phyloP scores from a whole-genome alignment of 1,140 invertebrate genomes.

The Cotesia glomerata region DNA sequence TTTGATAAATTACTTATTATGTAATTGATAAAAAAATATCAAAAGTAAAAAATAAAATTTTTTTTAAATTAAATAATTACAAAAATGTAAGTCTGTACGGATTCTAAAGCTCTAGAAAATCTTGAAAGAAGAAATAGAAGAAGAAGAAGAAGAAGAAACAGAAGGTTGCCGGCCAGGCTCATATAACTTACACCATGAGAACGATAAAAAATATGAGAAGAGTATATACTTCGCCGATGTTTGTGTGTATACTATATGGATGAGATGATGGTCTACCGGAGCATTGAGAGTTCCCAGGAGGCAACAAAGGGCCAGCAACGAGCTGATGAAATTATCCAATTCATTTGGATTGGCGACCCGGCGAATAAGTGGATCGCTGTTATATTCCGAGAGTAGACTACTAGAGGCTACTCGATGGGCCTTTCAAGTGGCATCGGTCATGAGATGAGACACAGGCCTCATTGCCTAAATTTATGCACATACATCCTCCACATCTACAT shows the following conservation, averaged over 20 bases:
- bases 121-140: too few relatives aligned
- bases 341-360: slow-evolving; percentile 62
- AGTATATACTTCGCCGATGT: too few relatives aligned
- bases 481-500: not conserved
- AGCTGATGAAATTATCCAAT: slow-evolving; percentile 65
- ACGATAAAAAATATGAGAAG: too few relatives aligned
- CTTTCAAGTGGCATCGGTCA: slow-evolving; percentile 26
- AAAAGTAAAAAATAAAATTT: too few relatives aligned
- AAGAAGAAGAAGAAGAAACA: too few relatives aligned
- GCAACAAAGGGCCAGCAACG: slow-evolving; percentile 64
- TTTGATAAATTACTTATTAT: too few relatives aligned
- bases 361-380: slow-evolving; percentile 28
- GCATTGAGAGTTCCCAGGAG: slow-evolving; percentile 64
- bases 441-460: slow-evolving; percentile 21
- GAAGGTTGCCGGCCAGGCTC: too few relatives aligned
- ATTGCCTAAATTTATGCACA: slow-evolving; percentile 24
- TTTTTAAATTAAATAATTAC: too few relatives aligned
- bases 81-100: too few relatives aligned
- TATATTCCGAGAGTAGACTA: slow-evolving; percentile 28
- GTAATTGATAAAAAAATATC: too few relatives aligned
- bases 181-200: too few relatives aligned
- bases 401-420: slow-evolving; percentile 10
- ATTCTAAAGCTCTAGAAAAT: too few relatives aligned
- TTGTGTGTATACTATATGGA: not conserved
- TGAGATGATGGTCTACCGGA: slow-evolving; percentile 51